A percentile compares a stretch with the other conserved stretches of the same genome.
Conservation (phyloP, 2,888 invertebrate species). For the Nomada flava region DNA sequence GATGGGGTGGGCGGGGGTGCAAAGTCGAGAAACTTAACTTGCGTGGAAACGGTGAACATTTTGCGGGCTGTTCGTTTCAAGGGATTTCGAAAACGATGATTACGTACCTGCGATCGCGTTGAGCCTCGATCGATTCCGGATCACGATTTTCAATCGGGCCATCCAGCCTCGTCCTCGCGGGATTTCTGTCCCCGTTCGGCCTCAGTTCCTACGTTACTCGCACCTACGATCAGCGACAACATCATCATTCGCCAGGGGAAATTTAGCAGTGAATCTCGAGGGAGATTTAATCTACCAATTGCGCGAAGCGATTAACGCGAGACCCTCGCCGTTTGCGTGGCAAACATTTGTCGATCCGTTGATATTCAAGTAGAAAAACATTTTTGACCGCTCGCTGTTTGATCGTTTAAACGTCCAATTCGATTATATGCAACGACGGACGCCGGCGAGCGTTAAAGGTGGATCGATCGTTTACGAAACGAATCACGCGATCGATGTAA, state of each 20-base stretch:
- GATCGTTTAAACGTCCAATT: not conserved
- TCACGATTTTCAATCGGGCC: constrained; percentile 21
- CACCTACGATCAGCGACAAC: constrained; percentile 29
- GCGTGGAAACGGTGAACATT: constrained; percentile 3
- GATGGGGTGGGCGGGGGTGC: not conserved
- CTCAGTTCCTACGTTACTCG: constrained; percentile 38
- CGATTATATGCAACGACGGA: not conserved
- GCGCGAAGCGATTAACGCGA: constrained; percentile 32
- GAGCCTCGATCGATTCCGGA: constrained; percentile 23
- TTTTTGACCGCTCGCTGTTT: constrained; percentile 3
- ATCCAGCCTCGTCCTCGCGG: not conserved
- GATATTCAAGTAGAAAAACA: not conserved
- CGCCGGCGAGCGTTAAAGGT: not conserved
- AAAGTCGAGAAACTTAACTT: no score
- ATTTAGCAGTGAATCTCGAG: constrained; percentile 31
- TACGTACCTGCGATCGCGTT: constrained; percentile 41
- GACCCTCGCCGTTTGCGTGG: constrained; percentile 21
- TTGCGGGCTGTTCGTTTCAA: not conserved
- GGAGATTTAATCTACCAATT: constrained; percentile 54
- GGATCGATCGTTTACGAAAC: not conserved
- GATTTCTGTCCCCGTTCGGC: constrained; percentile 20
- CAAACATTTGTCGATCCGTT: constrained; percentile 19
- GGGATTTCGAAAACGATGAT: constrained; percentile 12
- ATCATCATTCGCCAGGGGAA: constrained; percentile 30
- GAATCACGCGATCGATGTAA: not conserved